phyloP scores from a whole-genome alignment of 2,797 vertebrate species.

The Tarsius wallacei region DNA sequence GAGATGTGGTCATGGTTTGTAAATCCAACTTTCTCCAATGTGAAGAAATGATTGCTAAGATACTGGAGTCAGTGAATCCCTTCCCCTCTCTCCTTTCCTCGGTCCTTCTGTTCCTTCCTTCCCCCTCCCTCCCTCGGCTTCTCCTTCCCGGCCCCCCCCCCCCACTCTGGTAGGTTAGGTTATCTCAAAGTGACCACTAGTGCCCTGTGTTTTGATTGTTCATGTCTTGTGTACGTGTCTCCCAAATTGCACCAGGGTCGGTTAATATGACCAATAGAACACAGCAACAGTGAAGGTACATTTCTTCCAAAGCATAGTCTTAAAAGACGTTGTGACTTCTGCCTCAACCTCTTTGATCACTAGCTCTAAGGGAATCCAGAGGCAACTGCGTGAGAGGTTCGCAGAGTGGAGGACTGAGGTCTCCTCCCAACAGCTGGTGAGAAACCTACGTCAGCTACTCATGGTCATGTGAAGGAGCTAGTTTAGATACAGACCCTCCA shows the following conservation, averaged over 20 bases:
- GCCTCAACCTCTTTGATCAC: not conserved
- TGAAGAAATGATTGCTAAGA: not conserved
- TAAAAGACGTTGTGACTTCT: not conserved
- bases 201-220: not conserved
- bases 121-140: not conserved
- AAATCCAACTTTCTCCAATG: not conserved
- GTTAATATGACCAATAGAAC: not conserved
- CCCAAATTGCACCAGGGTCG: not conserved
- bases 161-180: not conserved
- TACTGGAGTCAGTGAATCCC: not conserved
- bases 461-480: not conserved
- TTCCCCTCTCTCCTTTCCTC: not conserved
- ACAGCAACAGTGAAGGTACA: not conserved
- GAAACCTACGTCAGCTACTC: not conserved
- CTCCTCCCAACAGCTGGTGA: not conserved
- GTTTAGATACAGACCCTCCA: not conserved
- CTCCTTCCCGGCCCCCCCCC: accelerated
- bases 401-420: not conserved
- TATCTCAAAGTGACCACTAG: not conserved
- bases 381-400: not conserved
- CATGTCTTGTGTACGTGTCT: not conserved
- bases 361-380: not conserved
- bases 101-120: not conserved
- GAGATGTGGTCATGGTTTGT: not conserved
- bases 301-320: not conserved